Evolutionary conservation across 2,113 vertebrate genomes (phyloP).

Genomic region (Aptenodytes patagonicus): DNA sequence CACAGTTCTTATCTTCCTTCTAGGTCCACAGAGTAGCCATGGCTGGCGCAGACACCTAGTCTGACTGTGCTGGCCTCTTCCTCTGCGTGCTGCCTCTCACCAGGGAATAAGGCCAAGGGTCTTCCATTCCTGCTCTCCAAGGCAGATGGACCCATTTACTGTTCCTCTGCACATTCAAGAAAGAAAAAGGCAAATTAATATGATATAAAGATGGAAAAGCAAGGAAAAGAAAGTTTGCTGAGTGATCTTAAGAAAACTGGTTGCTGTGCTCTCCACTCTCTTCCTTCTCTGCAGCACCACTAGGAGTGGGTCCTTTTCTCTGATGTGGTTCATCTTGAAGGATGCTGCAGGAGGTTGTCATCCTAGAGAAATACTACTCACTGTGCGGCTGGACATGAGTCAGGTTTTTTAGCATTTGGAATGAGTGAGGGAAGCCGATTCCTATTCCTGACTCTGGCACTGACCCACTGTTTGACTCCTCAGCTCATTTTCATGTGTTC

Average conservation of each 20-base stretch:
- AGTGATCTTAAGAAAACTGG: background rate
- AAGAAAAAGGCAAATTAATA: background rate
- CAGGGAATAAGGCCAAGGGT: background rate
- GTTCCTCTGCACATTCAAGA: background rate
- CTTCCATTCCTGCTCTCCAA: background rate
- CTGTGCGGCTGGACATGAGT: rapidly evolving
- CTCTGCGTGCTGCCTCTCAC: background rate
- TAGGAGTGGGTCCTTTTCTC: background rate
- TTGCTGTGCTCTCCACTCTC: background rate
- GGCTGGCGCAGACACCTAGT: background rate
- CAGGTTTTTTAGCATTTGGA: background rate
- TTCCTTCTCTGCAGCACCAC: background rate
- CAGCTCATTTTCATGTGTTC: background rate
- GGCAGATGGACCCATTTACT: background rate
- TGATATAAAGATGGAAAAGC: background rate
- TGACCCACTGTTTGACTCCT: background rate
- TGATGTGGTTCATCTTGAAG: background rate
- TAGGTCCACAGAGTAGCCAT: background rate
- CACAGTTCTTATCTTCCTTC: background rate
- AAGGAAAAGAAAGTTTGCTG: background rate
- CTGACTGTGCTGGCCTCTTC: background rate
- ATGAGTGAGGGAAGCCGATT: background rate
- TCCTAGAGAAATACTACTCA: background rate
- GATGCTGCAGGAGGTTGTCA: background rate
- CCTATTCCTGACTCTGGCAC: background rate